Base-by-base conservation (phyloP, 2,113 vertebrate species). In the Erythrocebus patas region DNA sequence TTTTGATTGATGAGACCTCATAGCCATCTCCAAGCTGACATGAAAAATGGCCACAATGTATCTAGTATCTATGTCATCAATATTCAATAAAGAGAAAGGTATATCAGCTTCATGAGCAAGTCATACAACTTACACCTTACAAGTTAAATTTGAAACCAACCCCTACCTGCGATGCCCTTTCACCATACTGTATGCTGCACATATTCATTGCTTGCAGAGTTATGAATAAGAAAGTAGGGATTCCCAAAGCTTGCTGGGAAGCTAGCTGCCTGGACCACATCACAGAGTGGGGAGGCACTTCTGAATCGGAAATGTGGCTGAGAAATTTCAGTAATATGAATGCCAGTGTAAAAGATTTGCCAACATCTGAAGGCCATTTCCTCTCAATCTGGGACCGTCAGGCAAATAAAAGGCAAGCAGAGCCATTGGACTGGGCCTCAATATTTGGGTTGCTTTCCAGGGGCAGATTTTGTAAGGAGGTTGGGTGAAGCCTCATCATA, bases 301-400 rank as follows among this genome's bases (percentile, higher is more conserved):
- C 23, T 80, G 70, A 90, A 48, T 18, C 35, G 6, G 18, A 57
- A 50, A 57, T 22, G 18, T 78, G 4, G 2, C 61, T 8, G 14
- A 32, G 48, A 70, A 64, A 75, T 52, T 35, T 72, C 35, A 61
- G 30, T 66, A 68, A 59, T 23, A 40, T 6, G 0, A 38, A 82
- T 10, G n/a, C 22, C 30, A 78, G 22, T 45, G n/a, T 70, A 64
- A 83, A 81, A 25, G 52, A 89, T 32, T 38, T 59, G 8, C 72
- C 88, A 23, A 76, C 91, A 55, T 95, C 66, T 79, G 85, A 73
- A 94, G 48, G 57, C 50, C 23, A 27, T 70, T 93, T 68, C 78
- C 66, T 89, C 6, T 86, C n/a, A 59, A 35, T 22, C 73, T 81
- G 17, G 7, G 27, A 57, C 50, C 57, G 3, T 59, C 64, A 76